These are phyloP conservation scores for Tachina grossa DNA, from an alignment of 2,888 invertebrate genomes.

Conservation along the genomic window DNA sequence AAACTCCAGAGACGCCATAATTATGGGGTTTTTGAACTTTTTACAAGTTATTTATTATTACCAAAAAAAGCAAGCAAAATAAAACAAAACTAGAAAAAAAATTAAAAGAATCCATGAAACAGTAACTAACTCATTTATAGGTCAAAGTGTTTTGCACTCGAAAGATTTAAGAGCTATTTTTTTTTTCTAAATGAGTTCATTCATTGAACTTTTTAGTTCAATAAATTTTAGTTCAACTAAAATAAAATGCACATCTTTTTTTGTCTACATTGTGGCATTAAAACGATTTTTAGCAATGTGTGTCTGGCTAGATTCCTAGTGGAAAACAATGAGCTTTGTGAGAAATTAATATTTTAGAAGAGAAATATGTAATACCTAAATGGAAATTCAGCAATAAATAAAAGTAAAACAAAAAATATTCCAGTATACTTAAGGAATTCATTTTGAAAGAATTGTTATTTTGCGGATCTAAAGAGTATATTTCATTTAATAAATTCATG, in stretches of 20 bases:
- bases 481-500: no score
- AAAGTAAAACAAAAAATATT: not conserved
- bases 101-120: conserved; percentile 3
- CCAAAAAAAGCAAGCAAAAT: conserved; percentile 44
- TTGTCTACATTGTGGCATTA: conserved; percentile 23
- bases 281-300: conserved; percentile 4
- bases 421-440: not conserved
- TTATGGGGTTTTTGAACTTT: conserved; percentile 62
- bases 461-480: no score
- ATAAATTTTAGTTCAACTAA: conserved; percentile 46
- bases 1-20: not conserved
- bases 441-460: not conserved
- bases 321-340: not conserved
- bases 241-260: conserved; percentile 10
- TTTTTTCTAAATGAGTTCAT: conserved; percentile 37
- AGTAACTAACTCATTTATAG: conserved; percentile 64
- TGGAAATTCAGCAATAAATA: not conserved
- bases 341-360: not conserved
- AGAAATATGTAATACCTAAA: not conserved
- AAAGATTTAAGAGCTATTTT: conserved; percentile 28
- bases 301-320: conserved; percentile 10
- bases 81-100: conserved; percentile 1
- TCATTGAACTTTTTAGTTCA: conserved; percentile 50
- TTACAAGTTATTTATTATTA: conserved; percentile 27
- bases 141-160: conserved; percentile 59